Conservation (phyloP, 2,113 vertebrate genomes). For the Antennarius striatus region DNA sequence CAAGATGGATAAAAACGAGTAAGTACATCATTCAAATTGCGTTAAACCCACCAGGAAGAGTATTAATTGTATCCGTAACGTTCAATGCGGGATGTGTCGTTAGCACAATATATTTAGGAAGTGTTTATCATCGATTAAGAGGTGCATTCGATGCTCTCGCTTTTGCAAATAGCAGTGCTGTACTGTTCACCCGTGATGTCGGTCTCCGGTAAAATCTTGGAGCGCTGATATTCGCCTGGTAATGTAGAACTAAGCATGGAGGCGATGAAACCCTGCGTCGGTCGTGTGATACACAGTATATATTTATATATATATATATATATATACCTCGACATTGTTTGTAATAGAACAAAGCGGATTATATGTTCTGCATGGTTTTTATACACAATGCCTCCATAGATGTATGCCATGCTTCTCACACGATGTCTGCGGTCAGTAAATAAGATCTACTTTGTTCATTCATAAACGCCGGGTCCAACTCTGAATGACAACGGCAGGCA, state of each 20-base stretch:
- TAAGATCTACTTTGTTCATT: constrained; percentile 59
- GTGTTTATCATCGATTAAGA: constrained; percentile 59
- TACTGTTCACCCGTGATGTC: constrained; percentile 24
- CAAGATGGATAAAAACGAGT: constrained; percentile 87
- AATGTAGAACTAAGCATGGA: constrained; percentile 10
- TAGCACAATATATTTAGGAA: constrained; percentile 26
- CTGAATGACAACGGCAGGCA: constrained; percentile 62
- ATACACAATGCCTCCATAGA: not conserved
- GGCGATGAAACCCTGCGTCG: constrained; percentile 22
- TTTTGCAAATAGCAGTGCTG: constrained; percentile 44
- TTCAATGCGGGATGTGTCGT: constrained; percentile 20
- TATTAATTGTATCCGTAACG: not conserved
- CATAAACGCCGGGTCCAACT: constrained; percentile 56
- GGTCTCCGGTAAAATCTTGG: not conserved
- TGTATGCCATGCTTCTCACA: constrained; percentile 24
- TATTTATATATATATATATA: no score
- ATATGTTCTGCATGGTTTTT: not conserved
- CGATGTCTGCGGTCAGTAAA: constrained; percentile 14
- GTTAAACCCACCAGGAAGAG: not conserved
- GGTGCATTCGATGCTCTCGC: constrained; percentile 47
- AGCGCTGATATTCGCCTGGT: constrained; percentile 2
- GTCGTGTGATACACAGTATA: not conserved
- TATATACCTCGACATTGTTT: constrained; percentile 20
- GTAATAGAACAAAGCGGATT: not conserved
- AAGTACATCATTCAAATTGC: constrained; percentile 63